phyloP scores from a whole-genome alignment of 1,140 invertebrate species.

The Lethocerus indicus region DNA sequence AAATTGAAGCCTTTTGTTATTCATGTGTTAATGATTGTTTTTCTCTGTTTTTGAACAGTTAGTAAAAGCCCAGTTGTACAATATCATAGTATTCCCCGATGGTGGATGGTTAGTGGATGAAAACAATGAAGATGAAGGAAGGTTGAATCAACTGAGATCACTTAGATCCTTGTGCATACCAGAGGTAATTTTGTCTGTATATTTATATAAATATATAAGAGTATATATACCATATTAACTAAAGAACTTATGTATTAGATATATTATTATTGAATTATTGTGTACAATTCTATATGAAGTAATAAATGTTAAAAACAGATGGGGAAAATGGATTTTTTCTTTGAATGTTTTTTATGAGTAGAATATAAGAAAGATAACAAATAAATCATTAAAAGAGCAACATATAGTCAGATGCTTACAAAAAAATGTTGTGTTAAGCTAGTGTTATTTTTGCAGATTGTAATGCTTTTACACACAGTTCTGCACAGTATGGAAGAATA shows the following conservation, averaged over 20 bases:
- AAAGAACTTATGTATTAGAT: neutral
- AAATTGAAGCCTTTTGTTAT: too few species aligned
- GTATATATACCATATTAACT: neutral
- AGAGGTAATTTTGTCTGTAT: constrained; percentile 27
- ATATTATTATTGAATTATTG: constrained; percentile 15
- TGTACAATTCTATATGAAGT: too few species aligned
- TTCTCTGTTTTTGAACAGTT: constrained; percentile 28
- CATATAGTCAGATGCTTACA: too few species aligned
- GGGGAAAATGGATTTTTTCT: too few species aligned
- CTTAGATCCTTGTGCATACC: constrained; percentile 69
- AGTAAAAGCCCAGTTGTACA: constrained; percentile 65
- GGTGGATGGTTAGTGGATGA: constrained; percentile 76
- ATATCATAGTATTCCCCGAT: constrained; percentile 74
- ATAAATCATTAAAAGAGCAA: too few species aligned
- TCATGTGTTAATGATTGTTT: too few species aligned
- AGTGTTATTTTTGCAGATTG: constrained; percentile 40
- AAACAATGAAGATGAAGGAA: constrained; percentile 23
- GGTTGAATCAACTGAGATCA: constrained; percentile 45
- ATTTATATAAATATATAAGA: neutral
- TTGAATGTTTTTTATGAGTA: too few species aligned
- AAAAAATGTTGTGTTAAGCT: too few species aligned
- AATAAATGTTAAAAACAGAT: too few species aligned
- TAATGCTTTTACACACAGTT: constrained; percentile 60
- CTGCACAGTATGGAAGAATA: constrained; percentile 57
- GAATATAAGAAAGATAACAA: too few species aligned